Percentiles rank a stretch among this genome's conserved stretches.
Conservation (phyloP, 2,797 vertebrate genomes). For the Cygnus olor region DNA sequence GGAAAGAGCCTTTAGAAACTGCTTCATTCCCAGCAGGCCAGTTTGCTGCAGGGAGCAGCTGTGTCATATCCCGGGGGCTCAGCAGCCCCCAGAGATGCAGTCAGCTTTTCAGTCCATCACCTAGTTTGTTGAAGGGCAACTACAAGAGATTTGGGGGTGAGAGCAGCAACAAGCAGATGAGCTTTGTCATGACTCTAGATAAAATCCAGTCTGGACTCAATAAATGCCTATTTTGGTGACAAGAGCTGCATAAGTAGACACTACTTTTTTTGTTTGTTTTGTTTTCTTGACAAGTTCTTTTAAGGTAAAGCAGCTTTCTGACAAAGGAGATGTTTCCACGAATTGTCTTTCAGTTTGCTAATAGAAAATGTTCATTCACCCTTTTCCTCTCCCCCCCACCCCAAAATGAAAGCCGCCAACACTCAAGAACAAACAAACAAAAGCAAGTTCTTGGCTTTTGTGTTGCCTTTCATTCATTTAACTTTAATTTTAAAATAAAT, state of each 20-base stretch:
- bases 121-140: not conserved
- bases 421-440: not conserved
- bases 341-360: not conserved
- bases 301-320: not conserved
- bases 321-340: not conserved
- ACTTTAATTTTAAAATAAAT: slow-evolving; percentile 20
- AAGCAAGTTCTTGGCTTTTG: not conserved
- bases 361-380: not conserved
- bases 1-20: not conserved
- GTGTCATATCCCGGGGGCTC: not conserved
- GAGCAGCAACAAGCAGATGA: not conserved
- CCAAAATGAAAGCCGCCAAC: not conserved
- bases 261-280: no score
- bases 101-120: not conserved
- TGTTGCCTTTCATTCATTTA: slow-evolving; percentile 11
- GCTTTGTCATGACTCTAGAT: not conserved
- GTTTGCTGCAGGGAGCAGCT: not conserved
- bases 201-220: not conserved
- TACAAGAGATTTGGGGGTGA: not conserved
- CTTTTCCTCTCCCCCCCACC: not conserved
- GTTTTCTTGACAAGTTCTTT: not conserved
- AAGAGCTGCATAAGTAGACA: not conserved
- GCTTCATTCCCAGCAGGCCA: not conserved
- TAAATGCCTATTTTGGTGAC: not conserved
- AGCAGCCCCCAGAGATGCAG: not conserved